Percentiles rank a stretch among this genome's conserved stretches.
These are phyloP conservation scores for Lacerta bilineata DNA, from an alignment of 2,797 vertebrate species.

Conservation along the genomic window DNA sequence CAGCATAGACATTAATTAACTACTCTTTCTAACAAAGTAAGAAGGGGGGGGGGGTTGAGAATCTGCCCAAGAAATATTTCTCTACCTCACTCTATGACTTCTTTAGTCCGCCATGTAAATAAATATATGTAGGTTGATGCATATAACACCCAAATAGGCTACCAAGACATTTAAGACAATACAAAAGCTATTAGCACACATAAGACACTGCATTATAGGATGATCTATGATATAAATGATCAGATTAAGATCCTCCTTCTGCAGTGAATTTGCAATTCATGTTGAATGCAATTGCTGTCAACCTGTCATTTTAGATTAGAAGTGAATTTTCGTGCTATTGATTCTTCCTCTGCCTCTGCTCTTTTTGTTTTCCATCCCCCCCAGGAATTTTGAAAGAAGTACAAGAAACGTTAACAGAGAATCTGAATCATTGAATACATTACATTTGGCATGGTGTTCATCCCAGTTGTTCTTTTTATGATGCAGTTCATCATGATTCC, in stretches of 20 bases:
- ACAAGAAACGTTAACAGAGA: slow-evolving; percentile 27
- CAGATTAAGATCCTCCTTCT: slow-evolving; percentile 12
- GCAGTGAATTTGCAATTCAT: slow-evolving; percentile 57
- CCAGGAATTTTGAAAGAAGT: slow-evolving; percentile 44
- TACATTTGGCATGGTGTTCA: slow-evolving; percentile 39
- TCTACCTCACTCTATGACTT: background rate
- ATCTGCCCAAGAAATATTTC: background rate
- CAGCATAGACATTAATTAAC: background rate
- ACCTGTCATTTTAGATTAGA: slow-evolving; percentile 65
- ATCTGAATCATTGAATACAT: slow-evolving; percentile 47
- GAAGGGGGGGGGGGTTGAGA: background rate
- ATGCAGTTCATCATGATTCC: background rate
- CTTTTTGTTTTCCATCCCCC: slow-evolving; percentile 51
- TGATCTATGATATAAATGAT: slow-evolving; percentile 7
- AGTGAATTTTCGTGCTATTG: slow-evolving; percentile 59
- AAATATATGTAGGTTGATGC: background rate
- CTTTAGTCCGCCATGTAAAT: background rate
- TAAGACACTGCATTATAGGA: slow-evolving; percentile 39
- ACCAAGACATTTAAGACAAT: slow-evolving; percentile 7
- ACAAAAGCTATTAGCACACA: slow-evolving; percentile 12
- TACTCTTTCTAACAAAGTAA: background rate
- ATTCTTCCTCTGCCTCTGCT: slow-evolving; percentile 56
- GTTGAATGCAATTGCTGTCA: slow-evolving; percentile 39
- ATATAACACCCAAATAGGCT: background rate
- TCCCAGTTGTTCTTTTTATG: slow-evolving; percentile 36